Conservation (phyloP, 53 echinoderm and acorn worm species). For the Luidia sarsii region DNA sequence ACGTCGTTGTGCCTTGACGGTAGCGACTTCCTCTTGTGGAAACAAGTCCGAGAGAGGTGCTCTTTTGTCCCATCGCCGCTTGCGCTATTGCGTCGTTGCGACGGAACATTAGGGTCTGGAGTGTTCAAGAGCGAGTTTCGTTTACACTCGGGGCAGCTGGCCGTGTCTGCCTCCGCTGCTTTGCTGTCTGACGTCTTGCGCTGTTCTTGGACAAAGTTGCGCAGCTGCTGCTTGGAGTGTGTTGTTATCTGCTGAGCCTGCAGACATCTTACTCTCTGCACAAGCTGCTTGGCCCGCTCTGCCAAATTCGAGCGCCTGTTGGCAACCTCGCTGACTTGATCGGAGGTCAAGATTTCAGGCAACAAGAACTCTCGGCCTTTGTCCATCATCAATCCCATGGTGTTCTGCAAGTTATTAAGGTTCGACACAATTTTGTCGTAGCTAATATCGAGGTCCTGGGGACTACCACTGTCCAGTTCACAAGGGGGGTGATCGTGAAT, state of each 20-base stretch:
- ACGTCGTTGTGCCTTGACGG: background rate
- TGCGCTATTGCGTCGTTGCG: slow-evolving; percentile 1
- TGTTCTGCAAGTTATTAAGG: background rate
- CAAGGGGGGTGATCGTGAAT: background rate
- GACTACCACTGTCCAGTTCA: background rate
- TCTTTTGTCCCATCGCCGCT: background rate
- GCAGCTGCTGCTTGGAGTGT: slow-evolving; percentile 69
- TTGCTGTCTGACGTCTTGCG: slow-evolving; percentile 35
- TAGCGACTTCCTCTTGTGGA: slow-evolving; percentile 32
- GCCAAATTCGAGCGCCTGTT: slow-evolving; percentile 60
- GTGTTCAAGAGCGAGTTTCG: slow-evolving; percentile 27
- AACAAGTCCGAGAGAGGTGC: slow-evolving; percentile 27
- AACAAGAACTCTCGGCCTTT: background rate
- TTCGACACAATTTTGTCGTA: background rate
- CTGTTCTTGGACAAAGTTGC: slow-evolving; percentile 61
- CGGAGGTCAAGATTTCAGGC: slow-evolving; percentile 32
- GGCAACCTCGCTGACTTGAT: slow-evolving; percentile 19
- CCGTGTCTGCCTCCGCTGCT: background rate
- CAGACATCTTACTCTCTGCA: slow-evolving; percentile 62
- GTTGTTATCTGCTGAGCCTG: slow-evolving; percentile 65
- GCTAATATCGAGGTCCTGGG: background rate
- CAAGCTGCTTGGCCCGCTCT: slow-evolving; percentile 67
- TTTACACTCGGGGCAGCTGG: slow-evolving; percentile 51
- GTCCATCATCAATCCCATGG: background rate
- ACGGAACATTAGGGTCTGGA: slow-evolving; percentile 10